A percentile compares a stretch with the other conserved stretches of the same genome.
Evolutionary conservation across 2,888 invertebrate species (phyloP).

Genomic region (Drosophila sordidula): DNA sequence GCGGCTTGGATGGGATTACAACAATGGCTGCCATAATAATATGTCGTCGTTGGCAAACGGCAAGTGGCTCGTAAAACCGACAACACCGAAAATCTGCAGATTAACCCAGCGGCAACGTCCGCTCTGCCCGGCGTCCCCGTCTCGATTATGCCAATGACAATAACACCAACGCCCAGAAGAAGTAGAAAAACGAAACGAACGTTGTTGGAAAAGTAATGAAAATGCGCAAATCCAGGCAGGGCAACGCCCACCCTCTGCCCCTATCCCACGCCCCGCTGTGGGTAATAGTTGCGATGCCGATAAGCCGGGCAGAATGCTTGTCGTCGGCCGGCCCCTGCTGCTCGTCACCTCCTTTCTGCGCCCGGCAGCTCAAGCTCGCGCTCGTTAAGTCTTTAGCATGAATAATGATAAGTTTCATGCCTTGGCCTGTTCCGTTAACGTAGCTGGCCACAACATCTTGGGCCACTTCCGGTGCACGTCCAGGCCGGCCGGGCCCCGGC

Average conservation of each 20-base stretch:
- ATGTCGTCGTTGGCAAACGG: conserved; percentile 63
- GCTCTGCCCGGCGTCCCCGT: conserved; percentile 1
- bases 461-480: conserved; percentile 54
- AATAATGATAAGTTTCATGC: conserved; percentile 76
- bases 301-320: conserved; percentile 53
- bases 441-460: conserved; percentile 54
- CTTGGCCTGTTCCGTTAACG: conserved; percentile 19
- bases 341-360: conserved; percentile 4
- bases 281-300: conserved; percentile 66
- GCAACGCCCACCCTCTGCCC: conserved; percentile 29
- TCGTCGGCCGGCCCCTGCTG: not conserved
- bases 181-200: conserved; percentile 17
- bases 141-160: conserved; percentile 74
- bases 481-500: not conserved
- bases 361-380: conserved; percentile 36
- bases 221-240: conserved; percentile 66
- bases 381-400: conserved; percentile 81
- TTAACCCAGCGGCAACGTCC: conserved; percentile 67
- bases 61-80: conserved; percentile 81
- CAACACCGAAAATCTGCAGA: conserved; percentile 77
- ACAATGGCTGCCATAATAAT: conserved; percentile 74
- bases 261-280: conserved; percentile 38
- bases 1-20: conserved; percentile 58
- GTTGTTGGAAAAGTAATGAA: conserved; percentile 60
- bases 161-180: conserved; percentile 57